A percentile compares a stretch with the other conserved stretches of the same genome.
These are phyloP conservation scores for Zenarchopterus dispar DNA, from an alignment of 2,797 vertebrate genomes.

Conservation along the genomic window DNA sequence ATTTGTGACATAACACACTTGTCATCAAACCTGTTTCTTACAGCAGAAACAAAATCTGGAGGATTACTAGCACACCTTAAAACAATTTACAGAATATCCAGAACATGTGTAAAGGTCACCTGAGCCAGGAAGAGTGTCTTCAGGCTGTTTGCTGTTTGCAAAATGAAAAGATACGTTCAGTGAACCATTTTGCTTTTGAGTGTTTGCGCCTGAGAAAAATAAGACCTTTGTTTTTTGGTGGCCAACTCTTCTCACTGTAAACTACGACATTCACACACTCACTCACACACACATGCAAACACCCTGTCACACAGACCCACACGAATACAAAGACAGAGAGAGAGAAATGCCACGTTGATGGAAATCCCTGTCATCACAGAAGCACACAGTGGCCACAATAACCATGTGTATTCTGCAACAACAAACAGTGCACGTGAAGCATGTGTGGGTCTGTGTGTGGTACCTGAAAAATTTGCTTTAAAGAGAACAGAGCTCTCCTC, in stretches of 20 bases:
- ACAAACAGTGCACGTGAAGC: constrained; percentile 50
- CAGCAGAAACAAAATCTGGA: constrained; percentile 3
- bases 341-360: constrained; percentile 57
- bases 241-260: no score
- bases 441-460: constrained; percentile 6
- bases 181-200: neutral
- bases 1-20: neutral
- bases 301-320: constrained; percentile 10
- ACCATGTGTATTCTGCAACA: constrained; percentile 49
- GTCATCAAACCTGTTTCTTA: constrained; percentile 1
- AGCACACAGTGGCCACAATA: constrained; percentile 54
- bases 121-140: no score
- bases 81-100: neutral
- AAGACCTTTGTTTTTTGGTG: no score
- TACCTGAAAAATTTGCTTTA: constrained; percentile 99
- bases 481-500: constrained; percentile 93
- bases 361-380: constrained; percentile 61
- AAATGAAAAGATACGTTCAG: no score
- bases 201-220: no score
- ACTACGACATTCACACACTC: constrained; percentile 7
- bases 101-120: no score
- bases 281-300: constrained; percentile 12
- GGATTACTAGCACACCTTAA: constrained; percentile 1
- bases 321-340: constrained; percentile 40
- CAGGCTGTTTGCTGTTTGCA: no score